These are phyloP conservation scores for Laupala kohalensis DNA, from an alignment of 1,140 invertebrate genomes.

Conservation along the genomic window DNA sequence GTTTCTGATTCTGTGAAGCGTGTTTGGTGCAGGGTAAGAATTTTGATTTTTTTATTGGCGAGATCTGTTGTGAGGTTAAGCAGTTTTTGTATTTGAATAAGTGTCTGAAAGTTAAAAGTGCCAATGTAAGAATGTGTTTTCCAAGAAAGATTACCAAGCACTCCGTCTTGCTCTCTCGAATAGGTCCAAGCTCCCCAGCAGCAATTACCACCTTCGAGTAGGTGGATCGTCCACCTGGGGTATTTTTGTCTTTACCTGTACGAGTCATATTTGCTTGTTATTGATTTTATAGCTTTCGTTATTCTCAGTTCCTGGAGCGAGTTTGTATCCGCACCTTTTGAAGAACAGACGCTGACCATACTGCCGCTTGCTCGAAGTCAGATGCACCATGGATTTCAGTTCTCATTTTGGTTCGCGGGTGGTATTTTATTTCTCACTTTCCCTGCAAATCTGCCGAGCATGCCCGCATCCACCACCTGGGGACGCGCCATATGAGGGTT, in stretches of 20 bases:
- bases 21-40: too few species aligned
- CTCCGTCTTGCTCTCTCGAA: background rate
- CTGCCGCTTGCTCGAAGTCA: background rate
- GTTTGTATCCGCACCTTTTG: background rate
- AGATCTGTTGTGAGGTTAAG: too few species aligned
- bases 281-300: background rate
- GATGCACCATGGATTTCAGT: background rate
- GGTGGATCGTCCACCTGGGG: background rate
- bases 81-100: too few species aligned
- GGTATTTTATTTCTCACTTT: background rate
- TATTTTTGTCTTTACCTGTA: background rate
- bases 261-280: background rate
- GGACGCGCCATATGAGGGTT: too few species aligned
- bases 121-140: too few species aligned
- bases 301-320: background rate
- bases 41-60: too few species aligned
- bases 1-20: too few species aligned
- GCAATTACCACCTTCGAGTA: background rate
- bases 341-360: background rate
- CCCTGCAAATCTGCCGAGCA: too few species aligned
- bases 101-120: too few species aligned
- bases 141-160: background rate
- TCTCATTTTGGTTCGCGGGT: background rate
- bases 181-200: background rate
- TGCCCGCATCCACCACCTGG: too few species aligned